phyloP scores from a whole-genome alignment of 2,113 vertebrate genomes.

The Columbina picui region DNA sequence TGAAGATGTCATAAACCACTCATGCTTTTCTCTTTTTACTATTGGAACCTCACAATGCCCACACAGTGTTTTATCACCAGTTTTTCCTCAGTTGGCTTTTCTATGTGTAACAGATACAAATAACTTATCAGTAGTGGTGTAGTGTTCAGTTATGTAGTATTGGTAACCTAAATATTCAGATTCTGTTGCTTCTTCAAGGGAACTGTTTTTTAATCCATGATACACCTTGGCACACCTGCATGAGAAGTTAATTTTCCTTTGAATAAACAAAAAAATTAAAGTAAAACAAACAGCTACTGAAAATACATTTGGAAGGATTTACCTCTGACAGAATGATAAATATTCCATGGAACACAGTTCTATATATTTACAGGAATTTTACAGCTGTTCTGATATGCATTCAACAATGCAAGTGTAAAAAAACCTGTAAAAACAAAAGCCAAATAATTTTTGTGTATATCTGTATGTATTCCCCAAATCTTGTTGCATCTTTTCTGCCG shows the following conservation, averaged over 20 bases:
- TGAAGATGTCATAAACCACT: conserved; percentile 12
- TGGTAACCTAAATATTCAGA: neutral
- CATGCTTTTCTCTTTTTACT: conserved; percentile 4
- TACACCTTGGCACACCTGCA: neutral
- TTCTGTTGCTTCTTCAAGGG: neutral
- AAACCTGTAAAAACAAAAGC: neutral
- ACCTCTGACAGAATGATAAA: neutral
- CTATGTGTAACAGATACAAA: conserved; percentile 5
- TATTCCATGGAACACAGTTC: neutral
- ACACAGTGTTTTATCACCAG: neutral
- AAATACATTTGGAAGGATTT: neutral
- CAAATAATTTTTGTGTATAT: neutral
- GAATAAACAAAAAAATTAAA: neutral
- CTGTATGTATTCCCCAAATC: neutral
- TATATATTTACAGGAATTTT: neutral
- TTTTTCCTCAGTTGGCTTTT: conserved; percentile 13
- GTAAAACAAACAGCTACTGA: neutral
- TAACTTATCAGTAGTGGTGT: neutral
- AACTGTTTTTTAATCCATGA: neutral
- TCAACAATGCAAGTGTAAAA: neutral
- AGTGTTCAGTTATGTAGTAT: neutral
- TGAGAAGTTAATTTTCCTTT: neutral
- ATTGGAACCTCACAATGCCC: neutral
- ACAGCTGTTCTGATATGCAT: neutral
- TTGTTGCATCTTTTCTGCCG: neutral